Percentiles rank a stretch among this genome's conserved stretches.
Evolutionary conservation across 2,113 vertebrate genomes (phyloP).

Genomic region (Xenotilapia longispinis): DNA sequence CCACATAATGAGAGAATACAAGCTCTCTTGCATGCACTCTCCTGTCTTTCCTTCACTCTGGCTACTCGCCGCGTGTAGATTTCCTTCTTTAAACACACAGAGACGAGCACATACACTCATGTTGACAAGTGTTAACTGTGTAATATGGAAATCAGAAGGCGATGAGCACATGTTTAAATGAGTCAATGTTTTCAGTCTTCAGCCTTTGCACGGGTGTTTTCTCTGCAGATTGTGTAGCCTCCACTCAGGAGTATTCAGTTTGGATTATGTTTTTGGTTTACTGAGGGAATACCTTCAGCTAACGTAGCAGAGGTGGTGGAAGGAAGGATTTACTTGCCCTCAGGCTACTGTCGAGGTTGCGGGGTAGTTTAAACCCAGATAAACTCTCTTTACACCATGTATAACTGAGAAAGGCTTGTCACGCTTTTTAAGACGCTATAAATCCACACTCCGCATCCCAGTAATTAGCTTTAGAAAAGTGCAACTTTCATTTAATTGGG

Average conservation of each 20-base stretch:
- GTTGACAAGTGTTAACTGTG: conserved; percentile 56
- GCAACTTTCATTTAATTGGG: not conserved
- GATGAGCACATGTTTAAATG: conserved; percentile 60
- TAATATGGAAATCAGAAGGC: conserved; percentile 59
- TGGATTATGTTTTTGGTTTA: conserved; percentile 56
- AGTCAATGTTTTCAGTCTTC: conserved; percentile 57
- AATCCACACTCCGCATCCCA: not conserved
- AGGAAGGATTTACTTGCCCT: conserved; percentile 54
- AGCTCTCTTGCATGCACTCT: conserved; percentile 16
- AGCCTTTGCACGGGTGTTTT: conserved; percentile 46
- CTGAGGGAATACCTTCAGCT: conserved; percentile 59
- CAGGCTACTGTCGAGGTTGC: conserved; percentile 35
- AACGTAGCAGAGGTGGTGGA: conserved; percentile 30
- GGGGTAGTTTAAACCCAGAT: conserved; percentile 33
- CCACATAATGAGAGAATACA: conserved; percentile 73
- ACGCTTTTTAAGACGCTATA: not conserved
- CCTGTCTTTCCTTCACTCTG: not conserved
- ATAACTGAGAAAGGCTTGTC: conserved; percentile 9
- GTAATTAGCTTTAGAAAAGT: not conserved
- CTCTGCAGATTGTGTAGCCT: conserved; percentile 44
- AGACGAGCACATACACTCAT: conserved; percentile 7
- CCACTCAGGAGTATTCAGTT: conserved; percentile 21
- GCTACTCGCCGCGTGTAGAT: not conserved
- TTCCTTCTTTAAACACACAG: conserved; percentile 11
- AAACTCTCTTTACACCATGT: conserved; percentile 20